Evolutionary conservation across 2,797 vertebrate species (phyloP), one percentile per base, ranked within the genome.

Genomic region (Leptoclinus maculatus): DNA sequence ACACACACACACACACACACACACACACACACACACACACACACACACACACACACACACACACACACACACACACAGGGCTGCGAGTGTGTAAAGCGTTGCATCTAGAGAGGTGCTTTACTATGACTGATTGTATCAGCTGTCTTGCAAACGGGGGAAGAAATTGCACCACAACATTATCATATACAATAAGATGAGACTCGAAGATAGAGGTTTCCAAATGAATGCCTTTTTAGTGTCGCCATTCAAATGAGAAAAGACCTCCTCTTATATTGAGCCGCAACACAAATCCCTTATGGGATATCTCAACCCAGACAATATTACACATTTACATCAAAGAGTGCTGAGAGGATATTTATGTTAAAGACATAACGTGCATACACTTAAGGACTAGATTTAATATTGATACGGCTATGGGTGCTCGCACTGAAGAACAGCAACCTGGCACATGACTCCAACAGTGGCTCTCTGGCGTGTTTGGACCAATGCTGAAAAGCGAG

Each of bases 101-200:
- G 80, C 86, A 23, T 89, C 81, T 27, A 76, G 76, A 87, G 87
- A 85, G 87, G 88, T 86, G 84, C 87, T 90, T 92, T 90, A 82
- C 91, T 78, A 66, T 90, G 87, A 88, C 79, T 82, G 88, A 93
- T 92, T 89, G 92, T 91, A 93, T 92, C 91, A 89, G 89, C 83
- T 74, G 83, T 87, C 87, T 81, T 79, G 86, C 87, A 85, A 91
- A 90, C 79, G 68, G 83, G 78, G 66, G 65, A 81, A 90, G 85
- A 91, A 92, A 91, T 87, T 88, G 82, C 90, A 88, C 82, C 88
- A 88, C 90, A 90, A 93, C 88, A 91, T 92, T 89, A 92, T 92
- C 93, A 90, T 88, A 92, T 74, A 91, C 92, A 93, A 93, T 92
- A 93, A 91, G 86, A 92, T 85, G 89, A 88, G 85, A 79, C 84